Base-by-base conservation (phyloP, 2,888 invertebrate species). In the Pammene fasciana region DNA sequence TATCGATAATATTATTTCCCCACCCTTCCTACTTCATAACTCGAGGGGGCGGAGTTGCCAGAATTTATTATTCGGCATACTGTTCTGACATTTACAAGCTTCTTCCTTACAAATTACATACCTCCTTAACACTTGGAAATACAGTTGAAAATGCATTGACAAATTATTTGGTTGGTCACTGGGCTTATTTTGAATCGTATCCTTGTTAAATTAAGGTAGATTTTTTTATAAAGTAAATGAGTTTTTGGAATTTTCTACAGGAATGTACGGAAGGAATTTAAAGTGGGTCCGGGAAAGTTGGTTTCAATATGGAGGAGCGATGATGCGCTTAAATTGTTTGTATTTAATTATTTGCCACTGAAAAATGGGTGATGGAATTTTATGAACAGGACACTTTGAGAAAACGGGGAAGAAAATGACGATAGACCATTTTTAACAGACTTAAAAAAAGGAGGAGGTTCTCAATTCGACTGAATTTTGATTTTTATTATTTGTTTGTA, bases 21-120 rank as follows among this genome's bases (percentile, higher is more conserved):
- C 38, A 71, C 73, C 70, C 83, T 77, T 65, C 83, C 46, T 83
- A 4, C 41, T 26, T 43, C 34, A 71, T 78, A 80, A 74, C 79
- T 79, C 73, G 72, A 76, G 76, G 77, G 80, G 88, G 90, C 76
- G 87, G 85, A 79, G 86, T 75, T 79, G 75, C 67, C 71, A 75
- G 78, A 85, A 90, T 90, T 88, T 90, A 90, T 90, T 84, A 86
- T 81, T 79, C 76, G 80, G 77, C 88, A 84, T 87, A 89, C 86
- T 89, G 87, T 78, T 75, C 72, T 85, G 89, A 88, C 90, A 74
- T 82, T 74, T 78, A 78, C 79, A 76, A 73, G 72, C 71, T 72
- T 75, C 73, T 61, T 60, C 54, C 52, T 52, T 8, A n/a, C 62
- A 68, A 67, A 9, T 50, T 9, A 74, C 72, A 70, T 38, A 41